Base-by-base conservation (phyloP, 2,797 vertebrate species). In the Rhinatrema bivittatum region DNA sequence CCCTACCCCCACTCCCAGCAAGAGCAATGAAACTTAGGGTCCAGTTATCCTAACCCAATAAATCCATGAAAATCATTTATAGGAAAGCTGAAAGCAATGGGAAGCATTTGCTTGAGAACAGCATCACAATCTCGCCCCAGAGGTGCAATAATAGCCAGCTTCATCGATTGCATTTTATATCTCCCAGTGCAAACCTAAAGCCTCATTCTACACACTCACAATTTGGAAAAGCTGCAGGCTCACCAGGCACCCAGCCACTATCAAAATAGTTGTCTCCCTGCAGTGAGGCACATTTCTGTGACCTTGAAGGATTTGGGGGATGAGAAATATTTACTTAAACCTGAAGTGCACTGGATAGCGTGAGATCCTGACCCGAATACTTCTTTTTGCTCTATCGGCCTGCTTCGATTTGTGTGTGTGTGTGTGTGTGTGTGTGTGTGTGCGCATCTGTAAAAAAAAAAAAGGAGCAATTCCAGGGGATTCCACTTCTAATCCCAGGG, bases 291-390 rank as follows among this genome's bases (percentile, higher is more conserved):
- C 56, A 67, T 70, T 65, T 67, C 37, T 56, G 39, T 62, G 67
- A 70, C 62, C 60, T 62, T 53, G 60, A 69, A 68, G 58, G 69
- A 62, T 54, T 62, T 65, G 45, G 51, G n/a, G 19, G 16, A 74
- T 74, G 66, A 75, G 63, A 78, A 74, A 47, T 80, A 71, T 80
- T 80, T 76, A 73, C 70, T 74, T 80, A 76, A 73, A 74, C 62
- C 59, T 32, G 58, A 65, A 64, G 56, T 70, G 68, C 75, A 74
- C 60, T 68, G 72, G 50, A 60, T 61, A 64, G 62, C 71, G 72
- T 78, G 73, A 75, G 76, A 76, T 58, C 50, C 57, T 76, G 68
- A 76, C 72, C 70, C 55, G 64, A 57, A 64, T 49, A 38, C 33
- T 50, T 50, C 49, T 63, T 59, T 56, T 45, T 67, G 30, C 50